These are phyloP conservation scores for Portevinia maculata DNA, from an alignment of 2,888 invertebrate species.

Conservation along the genomic window DNA sequence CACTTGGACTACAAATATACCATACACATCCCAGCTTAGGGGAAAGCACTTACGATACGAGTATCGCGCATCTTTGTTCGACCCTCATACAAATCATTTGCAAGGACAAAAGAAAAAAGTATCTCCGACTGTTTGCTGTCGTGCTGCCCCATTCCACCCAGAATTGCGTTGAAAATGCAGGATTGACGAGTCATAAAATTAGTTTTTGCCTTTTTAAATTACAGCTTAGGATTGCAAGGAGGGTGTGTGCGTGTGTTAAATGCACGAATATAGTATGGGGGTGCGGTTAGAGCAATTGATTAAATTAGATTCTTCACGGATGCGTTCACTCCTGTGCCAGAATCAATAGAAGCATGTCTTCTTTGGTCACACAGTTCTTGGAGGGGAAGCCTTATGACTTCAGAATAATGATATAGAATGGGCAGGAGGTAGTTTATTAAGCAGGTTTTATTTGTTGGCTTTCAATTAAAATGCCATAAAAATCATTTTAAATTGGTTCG, in stretches of 20 bases:
- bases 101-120: conserved; percentile 51
- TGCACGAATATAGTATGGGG: conserved; percentile 24
- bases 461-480: conserved; percentile 71
- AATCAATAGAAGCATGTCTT: conserved; percentile 22
- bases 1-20: conserved; percentile 18
- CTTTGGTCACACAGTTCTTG: conserved; percentile 42
- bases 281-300: conserved; percentile 74
- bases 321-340: conserved; percentile 57
- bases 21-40: conserved; percentile 16
- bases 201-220: conserved; percentile 72
- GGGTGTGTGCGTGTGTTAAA: conserved; percentile 1
- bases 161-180: conserved; percentile 70
- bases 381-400: conserved; percentile 43
- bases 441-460: conserved; percentile 65
- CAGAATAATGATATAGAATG: conserved; percentile 4
- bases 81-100: conserved; percentile 48
- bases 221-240: conserved; percentile 43
- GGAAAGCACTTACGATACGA: conserved; percentile 15
- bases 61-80: conserved; percentile 53
- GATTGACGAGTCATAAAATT: conserved; percentile 74
- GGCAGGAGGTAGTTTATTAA: conserved; percentile 45
- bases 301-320: conserved; percentile 73
- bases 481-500: conserved; percentile 55
- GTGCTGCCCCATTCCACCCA: conserved; percentile 22
- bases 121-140: conserved; percentile 18